Evolutionary conservation across 2,113 vertebrate species (phyloP).

Genomic region (Hippolais icterina): DNA sequence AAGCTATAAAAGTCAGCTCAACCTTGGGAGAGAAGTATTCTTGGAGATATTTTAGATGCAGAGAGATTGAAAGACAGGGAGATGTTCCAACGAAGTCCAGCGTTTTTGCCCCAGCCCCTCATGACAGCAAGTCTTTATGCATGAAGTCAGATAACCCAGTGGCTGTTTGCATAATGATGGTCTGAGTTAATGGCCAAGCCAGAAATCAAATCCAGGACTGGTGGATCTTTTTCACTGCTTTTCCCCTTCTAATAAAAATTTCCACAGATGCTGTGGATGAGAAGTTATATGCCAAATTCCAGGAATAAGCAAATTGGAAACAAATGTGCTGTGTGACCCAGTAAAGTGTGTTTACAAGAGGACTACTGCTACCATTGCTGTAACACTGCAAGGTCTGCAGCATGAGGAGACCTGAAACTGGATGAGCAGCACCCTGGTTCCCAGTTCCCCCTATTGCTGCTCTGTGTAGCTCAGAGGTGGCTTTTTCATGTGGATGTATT

Average conservation of each 20-base stretch:
- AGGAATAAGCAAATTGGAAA: slow-evolving; percentile 32
- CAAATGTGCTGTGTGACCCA: background rate
- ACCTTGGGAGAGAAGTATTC: background rate
- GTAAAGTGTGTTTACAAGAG: background rate
- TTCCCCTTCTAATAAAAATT: slow-evolving; percentile 6
- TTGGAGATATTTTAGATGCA: background rate
- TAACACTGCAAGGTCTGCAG: background rate
- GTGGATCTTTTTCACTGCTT: background rate
- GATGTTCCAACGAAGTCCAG: background rate
- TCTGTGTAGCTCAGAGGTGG: background rate
- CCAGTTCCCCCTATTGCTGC: fast-evolving
- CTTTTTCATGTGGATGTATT: background rate
- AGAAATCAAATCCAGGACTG: background rate
- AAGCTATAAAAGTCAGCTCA: slow-evolving; percentile 25
- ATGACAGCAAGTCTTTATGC: background rate
- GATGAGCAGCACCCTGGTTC: background rate
- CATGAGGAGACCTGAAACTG: background rate
- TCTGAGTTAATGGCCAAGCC: background rate
- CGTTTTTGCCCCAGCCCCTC: background rate
- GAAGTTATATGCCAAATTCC: background rate
- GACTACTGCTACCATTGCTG: background rate
- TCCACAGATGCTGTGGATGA: background rate
- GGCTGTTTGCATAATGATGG: background rate
- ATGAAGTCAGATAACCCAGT: background rate
- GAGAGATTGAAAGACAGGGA: background rate